Evolutionary conservation across 2,797 vertebrate species (phyloP).

Genomic region (Microctenopoma stevenorrisi): DNA sequence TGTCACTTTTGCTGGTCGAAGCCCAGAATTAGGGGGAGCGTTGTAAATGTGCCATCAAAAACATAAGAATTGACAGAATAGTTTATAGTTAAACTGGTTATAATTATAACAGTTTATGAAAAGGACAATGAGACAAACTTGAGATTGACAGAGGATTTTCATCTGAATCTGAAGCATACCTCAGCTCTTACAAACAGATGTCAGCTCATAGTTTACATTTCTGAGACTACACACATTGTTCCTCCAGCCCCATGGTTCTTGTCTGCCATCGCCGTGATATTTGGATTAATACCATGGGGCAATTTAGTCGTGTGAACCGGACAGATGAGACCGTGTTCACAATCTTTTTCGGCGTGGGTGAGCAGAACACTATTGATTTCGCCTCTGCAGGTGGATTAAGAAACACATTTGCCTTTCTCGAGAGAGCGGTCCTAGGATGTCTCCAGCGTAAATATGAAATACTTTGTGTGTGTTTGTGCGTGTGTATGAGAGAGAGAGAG

Average conservation of each 20-base stretch:
- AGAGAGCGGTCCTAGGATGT: conserved; percentile 43
- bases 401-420: conserved; percentile 59
- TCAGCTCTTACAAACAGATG: not conserved
- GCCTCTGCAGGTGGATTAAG: conserved; percentile 74
- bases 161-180: not conserved
- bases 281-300: conserved; percentile 63
- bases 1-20: too few relatives aligned
- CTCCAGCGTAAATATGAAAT: conserved; percentile 67
- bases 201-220: not conserved
- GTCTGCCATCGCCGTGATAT: conserved; percentile 53
- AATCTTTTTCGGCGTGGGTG: conserved; percentile 58
- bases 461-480: not conserved
- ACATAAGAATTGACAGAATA: too few relatives aligned
- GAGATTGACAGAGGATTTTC: not conserved
- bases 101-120: not conserved
- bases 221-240: conserved; percentile 13
- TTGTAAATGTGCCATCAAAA: too few relatives aligned
- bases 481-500: conserved; percentile 3
- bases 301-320: conserved; percentile 63
- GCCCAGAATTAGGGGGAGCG: too few relatives aligned
- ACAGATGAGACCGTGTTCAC: conserved; percentile 63
- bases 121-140: not conserved
- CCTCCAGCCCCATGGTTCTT: conserved; percentile 7
- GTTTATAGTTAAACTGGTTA: not conserved
- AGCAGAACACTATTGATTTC: conserved; percentile 77